Percentiles rank a stretch among this genome's conserved stretches.
Evolutionary conservation across 2,888 invertebrate genomes (phyloP).

Genomic region (Pelosia muscerda): DNA sequence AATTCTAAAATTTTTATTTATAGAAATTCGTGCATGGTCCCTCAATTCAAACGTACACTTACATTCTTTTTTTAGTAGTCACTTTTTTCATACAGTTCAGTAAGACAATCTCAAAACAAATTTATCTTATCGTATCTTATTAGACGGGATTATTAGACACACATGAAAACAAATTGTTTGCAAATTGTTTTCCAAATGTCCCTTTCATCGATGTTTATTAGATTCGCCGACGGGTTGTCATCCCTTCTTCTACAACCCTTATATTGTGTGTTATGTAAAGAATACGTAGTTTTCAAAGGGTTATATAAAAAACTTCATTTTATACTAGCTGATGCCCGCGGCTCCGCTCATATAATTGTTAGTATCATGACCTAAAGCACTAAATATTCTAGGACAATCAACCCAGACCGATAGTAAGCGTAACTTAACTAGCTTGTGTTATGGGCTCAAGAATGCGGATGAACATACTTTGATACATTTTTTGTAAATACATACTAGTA

Average conservation of each 20-base stretch:
- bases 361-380: too few relatives aligned
- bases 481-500: too few relatives aligned
- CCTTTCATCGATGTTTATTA: slow-evolving; percentile 76
- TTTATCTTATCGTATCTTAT: slow-evolving; percentile 10
- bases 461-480: too few relatives aligned
- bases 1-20: too few relatives aligned
- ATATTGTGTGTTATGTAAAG: slow-evolving; percentile 45
- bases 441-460: too few relatives aligned
- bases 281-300: slow-evolving; percentile 9
- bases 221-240: slow-evolving; percentile 68
- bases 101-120: slow-evolving; percentile 17
- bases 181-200: slow-evolving; percentile 77
- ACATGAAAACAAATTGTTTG: slow-evolving; percentile 63
- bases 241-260: slow-evolving; percentile 57
- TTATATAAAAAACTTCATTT: background rate
- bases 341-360: too few relatives aligned
- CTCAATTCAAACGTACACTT: too few relatives aligned
- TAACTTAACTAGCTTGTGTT: too few relatives aligned
- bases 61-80: background rate
- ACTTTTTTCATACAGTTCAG: background rate
- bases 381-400: too few relatives aligned
- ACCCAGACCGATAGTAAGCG: too few relatives aligned
- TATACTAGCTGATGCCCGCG: too few relatives aligned
- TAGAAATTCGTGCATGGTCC: too few relatives aligned
- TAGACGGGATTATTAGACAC: slow-evolving; percentile 36